Evolutionary conservation across 1,140 invertebrate species (phyloP).

Genomic region (Zaprionus ghesquierei): DNA sequence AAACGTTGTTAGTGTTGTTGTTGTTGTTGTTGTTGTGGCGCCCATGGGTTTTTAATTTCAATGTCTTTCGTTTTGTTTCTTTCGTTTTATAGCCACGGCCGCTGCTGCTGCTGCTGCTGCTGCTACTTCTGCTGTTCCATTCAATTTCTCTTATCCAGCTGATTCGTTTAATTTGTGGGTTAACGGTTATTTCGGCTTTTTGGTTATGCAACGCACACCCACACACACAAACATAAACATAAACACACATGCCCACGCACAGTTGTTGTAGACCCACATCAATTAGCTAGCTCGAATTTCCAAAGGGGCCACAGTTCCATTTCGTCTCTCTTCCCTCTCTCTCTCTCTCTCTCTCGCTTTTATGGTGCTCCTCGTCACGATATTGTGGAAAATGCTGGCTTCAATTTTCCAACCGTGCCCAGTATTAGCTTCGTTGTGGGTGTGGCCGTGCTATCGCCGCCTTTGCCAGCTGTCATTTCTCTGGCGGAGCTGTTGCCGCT

Average conservation of each 20-base stretch:
- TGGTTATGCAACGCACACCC: slow-evolving; percentile 56
- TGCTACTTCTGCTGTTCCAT: slow-evolving; percentile 9
- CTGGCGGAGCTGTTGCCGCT: slow-evolving; percentile 42
- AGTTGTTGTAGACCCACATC: slow-evolving; percentile 7
- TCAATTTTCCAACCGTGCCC: slow-evolving; percentile 72
- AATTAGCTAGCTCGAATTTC: slow-evolving; percentile 55
- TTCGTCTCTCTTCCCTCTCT: slow-evolving; percentile 9
- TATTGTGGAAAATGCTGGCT: slow-evolving; percentile 76
- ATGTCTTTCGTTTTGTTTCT: slow-evolving; percentile 47
- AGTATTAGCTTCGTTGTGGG: slow-evolving; percentile 67
- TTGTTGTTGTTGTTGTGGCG: slow-evolving; percentile 18
- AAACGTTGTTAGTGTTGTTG: slow-evolving; percentile 11
- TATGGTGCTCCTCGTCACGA: slow-evolving; percentile 64
- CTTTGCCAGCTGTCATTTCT: slow-evolving; percentile 70
- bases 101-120: no score
- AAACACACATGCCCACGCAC: slow-evolving; percentile 5
- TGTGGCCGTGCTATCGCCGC: slow-evolving; percentile 59
- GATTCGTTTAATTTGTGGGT: slow-evolving; percentile 40
- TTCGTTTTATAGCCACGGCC: slow-evolving; percentile 30
- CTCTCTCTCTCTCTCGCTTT: no score
- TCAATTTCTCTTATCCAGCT: slow-evolving; percentile 37
- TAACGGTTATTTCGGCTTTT: slow-evolving; percentile 47
- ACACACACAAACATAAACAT: background rate
- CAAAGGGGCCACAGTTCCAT: slow-evolving; percentile 6
- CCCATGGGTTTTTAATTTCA: slow-evolving; percentile 45